phyloP scores from a whole-genome alignment of 2,113 vertebrate genomes.

The Hiodon alosoides region DNA sequence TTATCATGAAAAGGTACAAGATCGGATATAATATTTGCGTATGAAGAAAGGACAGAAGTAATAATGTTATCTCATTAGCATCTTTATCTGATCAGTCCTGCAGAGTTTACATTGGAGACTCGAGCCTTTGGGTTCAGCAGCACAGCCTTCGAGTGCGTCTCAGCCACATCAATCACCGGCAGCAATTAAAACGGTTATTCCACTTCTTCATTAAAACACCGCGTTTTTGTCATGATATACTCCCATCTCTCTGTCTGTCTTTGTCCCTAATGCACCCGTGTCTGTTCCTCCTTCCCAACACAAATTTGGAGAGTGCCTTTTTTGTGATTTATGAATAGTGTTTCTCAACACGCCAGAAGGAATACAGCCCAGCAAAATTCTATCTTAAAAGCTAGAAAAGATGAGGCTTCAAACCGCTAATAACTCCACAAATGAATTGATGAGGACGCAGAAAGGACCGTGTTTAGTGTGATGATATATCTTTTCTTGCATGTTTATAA shows the following conservation, averaged over 20 bases:
- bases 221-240: neutral
- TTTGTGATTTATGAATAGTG: no score
- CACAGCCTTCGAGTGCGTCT: neutral
- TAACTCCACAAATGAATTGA: no score
- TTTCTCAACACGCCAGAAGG: no score
- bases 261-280: no score
- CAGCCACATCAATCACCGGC: constrained; percentile 9
- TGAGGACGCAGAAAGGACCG: no score
- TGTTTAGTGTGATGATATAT: constrained; percentile 71
- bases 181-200: constrained; percentile 18
- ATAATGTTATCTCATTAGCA: neutral
- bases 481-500: constrained; percentile 75
- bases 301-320: no score
- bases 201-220: constrained; percentile 17
- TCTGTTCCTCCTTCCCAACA: no score
- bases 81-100: neutral
- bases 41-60: neutral
- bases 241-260: no score
- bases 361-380: no score
- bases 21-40: neutral
- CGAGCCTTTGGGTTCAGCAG: neutral
- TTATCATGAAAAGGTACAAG: neutral
- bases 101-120: neutral
- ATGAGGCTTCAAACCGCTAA: no score
- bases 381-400: no score